These are phyloP conservation scores for Echinometra lucunter DNA, from an alignment of 53 echinoderm and acorn worm genomes.

Conservation along the genomic window DNA sequence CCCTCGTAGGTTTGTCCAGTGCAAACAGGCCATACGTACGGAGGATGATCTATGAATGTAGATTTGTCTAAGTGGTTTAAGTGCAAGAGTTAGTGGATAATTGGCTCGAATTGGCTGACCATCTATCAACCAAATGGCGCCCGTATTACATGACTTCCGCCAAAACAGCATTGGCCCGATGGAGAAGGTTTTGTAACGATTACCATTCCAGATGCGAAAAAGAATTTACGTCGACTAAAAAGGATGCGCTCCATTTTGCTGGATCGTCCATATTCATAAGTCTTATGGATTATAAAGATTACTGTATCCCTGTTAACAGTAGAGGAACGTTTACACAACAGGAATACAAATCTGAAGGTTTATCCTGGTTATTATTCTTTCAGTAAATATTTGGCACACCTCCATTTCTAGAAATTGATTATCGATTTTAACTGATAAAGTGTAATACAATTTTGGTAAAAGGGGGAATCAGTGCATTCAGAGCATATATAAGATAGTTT, in stretches of 20 bases:
- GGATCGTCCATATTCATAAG: neutral
- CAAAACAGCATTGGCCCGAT: neutral
- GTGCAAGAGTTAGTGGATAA: constrained; percentile 56
- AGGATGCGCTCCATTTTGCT: neutral
- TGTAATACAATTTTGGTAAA: no score
- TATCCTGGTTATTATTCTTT: no score
- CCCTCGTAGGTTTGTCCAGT: neutral
- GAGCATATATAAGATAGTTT: no score
- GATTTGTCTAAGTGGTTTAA: constrained; percentile 57
- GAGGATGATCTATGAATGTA: constrained; percentile 32
- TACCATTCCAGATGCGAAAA: neutral
- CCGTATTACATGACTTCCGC: constrained; percentile 47
- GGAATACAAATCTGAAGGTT: no score
- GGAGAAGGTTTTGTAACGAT: neutral
- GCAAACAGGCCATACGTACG: neutral
- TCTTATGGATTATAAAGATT: no score
- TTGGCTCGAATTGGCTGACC: constrained; percentile 1
- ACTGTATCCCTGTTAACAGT: no score
- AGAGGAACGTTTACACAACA: no score
- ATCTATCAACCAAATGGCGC: constrained; percentile 50
- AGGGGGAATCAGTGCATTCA: no score
- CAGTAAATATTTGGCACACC: no score
- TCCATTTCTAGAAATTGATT: no score
- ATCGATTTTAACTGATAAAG: no score
- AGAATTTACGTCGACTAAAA: neutral